Conservation (phyloP, 2,797 vertebrate species). For the Smutsia gigantea region DNA sequence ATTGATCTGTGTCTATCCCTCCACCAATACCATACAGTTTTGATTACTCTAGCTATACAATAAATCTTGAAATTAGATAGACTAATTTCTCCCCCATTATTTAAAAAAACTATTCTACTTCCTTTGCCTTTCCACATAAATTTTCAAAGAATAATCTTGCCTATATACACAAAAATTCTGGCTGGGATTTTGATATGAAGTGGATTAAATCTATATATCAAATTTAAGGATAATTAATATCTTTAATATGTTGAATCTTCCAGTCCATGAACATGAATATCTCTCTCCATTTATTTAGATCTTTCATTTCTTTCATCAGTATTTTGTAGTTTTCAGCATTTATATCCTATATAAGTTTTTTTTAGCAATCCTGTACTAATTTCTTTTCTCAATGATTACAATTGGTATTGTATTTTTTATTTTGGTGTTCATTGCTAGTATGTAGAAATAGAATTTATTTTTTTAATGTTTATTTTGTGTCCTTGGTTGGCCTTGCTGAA, state of each 20-base stretch:
- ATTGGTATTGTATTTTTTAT: neutral
- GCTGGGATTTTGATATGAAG: neutral
- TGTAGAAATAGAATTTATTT: neutral
- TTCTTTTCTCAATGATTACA: neutral
- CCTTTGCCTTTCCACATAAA: neutral
- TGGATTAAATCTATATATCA: neutral
- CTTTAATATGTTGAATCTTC: neutral
- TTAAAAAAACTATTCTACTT: neutral
- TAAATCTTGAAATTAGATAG: neutral
- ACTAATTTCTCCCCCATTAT: neutral
- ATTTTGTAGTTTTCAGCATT: neutral
- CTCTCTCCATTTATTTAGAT: slow-evolving; percentile 29
- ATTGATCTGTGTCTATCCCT: neutral
- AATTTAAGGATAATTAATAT: neutral
- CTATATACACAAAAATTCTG: neutral
- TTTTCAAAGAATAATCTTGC: neutral
- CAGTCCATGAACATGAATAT: neutral
- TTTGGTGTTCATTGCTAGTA: neutral
- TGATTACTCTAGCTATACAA: neutral
- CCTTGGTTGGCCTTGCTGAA: neutral
- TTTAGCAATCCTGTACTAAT: neutral
- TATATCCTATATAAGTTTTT: neutral
- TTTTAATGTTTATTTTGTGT: neutral
- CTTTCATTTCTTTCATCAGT: too few relatives aligned
- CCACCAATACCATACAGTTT: neutral